Evolutionary conservation across 2,888 invertebrate genomes (phyloP).

Genomic region (Bombylius major): DNA sequence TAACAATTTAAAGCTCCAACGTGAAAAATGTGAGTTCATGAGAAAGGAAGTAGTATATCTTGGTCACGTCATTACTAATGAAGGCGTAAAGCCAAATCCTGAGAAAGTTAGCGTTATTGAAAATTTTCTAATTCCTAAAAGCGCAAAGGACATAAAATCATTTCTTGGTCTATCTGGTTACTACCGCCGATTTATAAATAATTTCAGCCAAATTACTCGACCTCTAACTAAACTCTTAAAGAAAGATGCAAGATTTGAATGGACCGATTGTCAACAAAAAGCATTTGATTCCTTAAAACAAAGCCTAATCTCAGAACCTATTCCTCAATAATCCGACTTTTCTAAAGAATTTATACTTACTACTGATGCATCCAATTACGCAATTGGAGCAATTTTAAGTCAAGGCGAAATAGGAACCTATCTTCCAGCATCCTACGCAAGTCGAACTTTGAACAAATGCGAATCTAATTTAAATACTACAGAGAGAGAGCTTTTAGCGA

Average conservation of each 20-base stretch:
- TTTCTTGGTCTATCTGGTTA: conserved; percentile 5
- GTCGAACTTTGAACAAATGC: not conserved
- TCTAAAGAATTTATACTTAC: not conserved
- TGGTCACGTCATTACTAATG: conserved; percentile 1
- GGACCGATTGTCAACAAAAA: not conserved
- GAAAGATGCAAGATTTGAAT: not conserved
- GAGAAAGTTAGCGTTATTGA: conserved; percentile 1
- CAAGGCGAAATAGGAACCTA: not conserved
- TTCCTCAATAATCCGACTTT: conserved; percentile 1
- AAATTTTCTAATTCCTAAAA: not conserved
- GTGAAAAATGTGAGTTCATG: conserved; percentile 3
- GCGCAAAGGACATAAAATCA: conserved; percentile 1
- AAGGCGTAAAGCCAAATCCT: conserved; percentile 1
- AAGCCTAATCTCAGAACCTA: conserved; percentile 1
- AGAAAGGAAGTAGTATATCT: conserved; percentile 1
- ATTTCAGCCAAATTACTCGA: not conserved
- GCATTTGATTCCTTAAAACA: conserved; percentile 2
- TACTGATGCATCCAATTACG: not conserved
- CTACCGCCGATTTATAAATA: conserved; percentile 1
- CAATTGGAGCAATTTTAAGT: not conserved
- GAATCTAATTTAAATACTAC: too few relatives aligned
- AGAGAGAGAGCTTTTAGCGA: conserved; percentile 17
- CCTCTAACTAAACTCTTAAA: conserved; percentile 3
- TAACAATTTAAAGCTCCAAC: conserved; percentile 3
- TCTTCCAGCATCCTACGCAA: not conserved